A percentile compares a stretch with the other conserved stretches of the same genome.
These are phyloP conservation scores for Pseudeuparius sepicola DNA, from an alignment of 2,888 invertebrate genomes.

Conservation along the genomic window DNA sequence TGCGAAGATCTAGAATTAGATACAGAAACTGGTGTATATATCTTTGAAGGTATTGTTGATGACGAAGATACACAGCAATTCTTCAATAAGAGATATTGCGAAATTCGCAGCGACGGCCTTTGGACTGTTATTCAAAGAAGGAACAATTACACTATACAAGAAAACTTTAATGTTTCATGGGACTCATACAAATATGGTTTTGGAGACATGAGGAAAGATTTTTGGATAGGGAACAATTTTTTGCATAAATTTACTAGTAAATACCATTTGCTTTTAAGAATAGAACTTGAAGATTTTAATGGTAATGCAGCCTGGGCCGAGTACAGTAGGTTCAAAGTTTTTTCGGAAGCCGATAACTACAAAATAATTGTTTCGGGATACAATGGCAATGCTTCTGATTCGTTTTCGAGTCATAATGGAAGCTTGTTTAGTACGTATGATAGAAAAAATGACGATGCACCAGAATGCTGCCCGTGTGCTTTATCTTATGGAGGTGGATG, in stretches of 20 bases:
- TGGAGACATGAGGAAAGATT: conserved; percentile 44
- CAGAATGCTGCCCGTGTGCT: conserved; percentile 45
- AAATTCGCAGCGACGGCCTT: conserved; percentile 39
- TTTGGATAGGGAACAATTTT: conserved; percentile 51
- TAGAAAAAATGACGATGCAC: conserved; percentile 42
- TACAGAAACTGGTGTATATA: conserved; percentile 39
- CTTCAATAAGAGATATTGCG: conserved; percentile 41
- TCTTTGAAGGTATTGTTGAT: conserved; percentile 24
- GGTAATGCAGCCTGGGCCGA: conserved; percentile 42
- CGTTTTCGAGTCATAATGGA: conserved; percentile 43
- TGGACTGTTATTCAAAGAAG: conserved; percentile 48
- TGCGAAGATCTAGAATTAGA: conserved; percentile 38
- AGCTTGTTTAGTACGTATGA: conserved; percentile 43
- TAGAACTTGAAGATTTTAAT: conserved; percentile 45
- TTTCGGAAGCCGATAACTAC: conserved; percentile 39
- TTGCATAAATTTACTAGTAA: conserved; percentile 40
- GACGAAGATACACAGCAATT: conserved; percentile 32
- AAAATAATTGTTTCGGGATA: conserved; percentile 41
- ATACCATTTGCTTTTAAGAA: conserved; percentile 39
- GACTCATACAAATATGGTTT: conserved; percentile 48
- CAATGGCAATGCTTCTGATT: conserved; percentile 44
- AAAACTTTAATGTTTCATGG: conserved; percentile 48
- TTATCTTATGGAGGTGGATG: conserved; percentile 48
- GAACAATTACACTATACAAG: conserved; percentile 35
- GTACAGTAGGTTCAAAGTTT: conserved; percentile 35